phyloP scores from a whole-genome alignment of 2,888 invertebrate species.

The Eugnorisma glareosa region DNA sequence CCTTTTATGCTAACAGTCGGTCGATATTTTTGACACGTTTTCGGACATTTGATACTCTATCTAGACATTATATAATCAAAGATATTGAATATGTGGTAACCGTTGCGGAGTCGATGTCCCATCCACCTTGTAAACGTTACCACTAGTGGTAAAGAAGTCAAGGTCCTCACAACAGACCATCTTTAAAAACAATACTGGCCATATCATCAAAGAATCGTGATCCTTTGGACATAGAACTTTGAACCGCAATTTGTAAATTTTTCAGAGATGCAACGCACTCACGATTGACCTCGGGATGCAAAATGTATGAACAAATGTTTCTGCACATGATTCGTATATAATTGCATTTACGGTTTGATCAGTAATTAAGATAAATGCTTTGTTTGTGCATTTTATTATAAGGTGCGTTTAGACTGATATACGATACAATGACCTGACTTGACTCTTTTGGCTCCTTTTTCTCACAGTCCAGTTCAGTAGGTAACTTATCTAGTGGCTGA shows the following conservation, averaged over 20 bases:
- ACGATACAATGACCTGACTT: neutral
- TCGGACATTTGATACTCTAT: no score
- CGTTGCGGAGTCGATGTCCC: no score
- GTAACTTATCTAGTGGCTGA: neutral
- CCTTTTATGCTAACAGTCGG: no score
- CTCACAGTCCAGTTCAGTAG: neutral
- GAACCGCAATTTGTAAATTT: constrained; percentile 68
- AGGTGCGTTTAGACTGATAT: constrained; percentile 11
- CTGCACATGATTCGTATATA: constrained; percentile 53
- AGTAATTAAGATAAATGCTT: constrained; percentile 67
- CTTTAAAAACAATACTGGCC: constrained; percentile 27
- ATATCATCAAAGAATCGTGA: constrained; percentile 69
- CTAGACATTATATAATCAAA: no score
- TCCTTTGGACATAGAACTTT: constrained; percentile 75
- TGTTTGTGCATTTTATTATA: constrained; percentile 58
- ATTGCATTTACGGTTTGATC: constrained; percentile 66
- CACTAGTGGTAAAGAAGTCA: neutral
- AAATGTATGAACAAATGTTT: constrained; percentile 46
- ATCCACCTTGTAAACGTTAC: no score
- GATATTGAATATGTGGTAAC: no score
- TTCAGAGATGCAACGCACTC: constrained; percentile 58
- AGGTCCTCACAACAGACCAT: constrained; percentile 1
- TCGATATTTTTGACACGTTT: no score
- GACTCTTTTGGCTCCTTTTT: neutral
- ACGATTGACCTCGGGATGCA: constrained; percentile 69